Evolutionary conservation across 2,113 vertebrate genomes (phyloP), one percentile per base, ranked within the genome.

Genomic region (Megaptera novaeangliae): DNA sequence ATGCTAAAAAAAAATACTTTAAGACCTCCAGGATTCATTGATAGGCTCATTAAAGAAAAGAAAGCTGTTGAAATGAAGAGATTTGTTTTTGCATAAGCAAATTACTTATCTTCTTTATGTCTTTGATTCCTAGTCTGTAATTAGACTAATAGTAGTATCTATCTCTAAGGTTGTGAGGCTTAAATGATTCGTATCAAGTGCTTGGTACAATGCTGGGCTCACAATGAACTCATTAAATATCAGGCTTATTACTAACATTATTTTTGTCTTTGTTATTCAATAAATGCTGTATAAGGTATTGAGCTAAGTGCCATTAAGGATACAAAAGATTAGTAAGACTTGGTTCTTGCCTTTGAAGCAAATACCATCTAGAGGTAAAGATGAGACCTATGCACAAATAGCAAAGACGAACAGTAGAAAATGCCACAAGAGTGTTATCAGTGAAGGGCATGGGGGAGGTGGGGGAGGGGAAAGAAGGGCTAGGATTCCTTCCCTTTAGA

Each of bases 61-160:
- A 66, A 90, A 71, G 88, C 21, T 20, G 52, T 78, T 88, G 39
- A 75, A 57, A 91, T 72, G 29, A 69, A 97, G 57, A 88, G 49
- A 71, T 94, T 81, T 88, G 91, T 25, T 88, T 95, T 64, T 66
- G 52, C 34, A 59, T 20, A 85, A 82, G 27, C 87, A 88, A 71
- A 94, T 89, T 85, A 75, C 36, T 85, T 63, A 69, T 75, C 44
- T 34, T 80, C 25, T 88, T 80, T 94, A 63, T 49, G 63, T 17
- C 29, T 84, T 85, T 75, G 69, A 84, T 59, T 94, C 49, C 77
- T 80, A 36, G 36, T 74, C 39, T 91, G 69, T 74, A 95, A 93
- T 94, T 92, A 91, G n/a, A 81, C 57, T 93, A 92, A 94, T 81
- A 96, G 94, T 57, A 88, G 57, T 46, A 39, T 81, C 49, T 95